phyloP scores from a whole-genome alignment of 2,888 invertebrate genomes.

The Cephus pygmeus region DNA sequence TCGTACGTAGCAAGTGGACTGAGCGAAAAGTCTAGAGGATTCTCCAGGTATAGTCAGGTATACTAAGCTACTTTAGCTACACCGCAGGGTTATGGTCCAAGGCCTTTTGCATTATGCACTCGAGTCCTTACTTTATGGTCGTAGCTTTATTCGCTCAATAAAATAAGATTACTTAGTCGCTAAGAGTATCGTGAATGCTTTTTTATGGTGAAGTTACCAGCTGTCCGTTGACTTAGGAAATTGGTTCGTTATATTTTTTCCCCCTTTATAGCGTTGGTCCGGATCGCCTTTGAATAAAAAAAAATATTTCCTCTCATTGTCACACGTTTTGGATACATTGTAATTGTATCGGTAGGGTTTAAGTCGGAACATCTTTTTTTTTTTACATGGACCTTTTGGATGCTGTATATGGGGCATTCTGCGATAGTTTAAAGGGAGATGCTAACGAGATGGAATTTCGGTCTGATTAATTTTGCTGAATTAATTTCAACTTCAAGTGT shows the following conservation, averaged over 20 bases:
- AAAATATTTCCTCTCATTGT: too few species aligned
- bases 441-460: neutral
- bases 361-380: too few species aligned
- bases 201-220: neutral
- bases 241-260: neutral
- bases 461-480: neutral
- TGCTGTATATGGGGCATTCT: neutral
- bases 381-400: neutral
- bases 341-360: neutral
- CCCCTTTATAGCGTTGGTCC: too few species aligned
- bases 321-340: neutral
- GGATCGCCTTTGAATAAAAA: too few species aligned
- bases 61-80: neutral
- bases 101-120: constrained; percentile 45
- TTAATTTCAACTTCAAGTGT: neutral
- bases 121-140: constrained; percentile 36
- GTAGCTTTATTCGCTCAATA: constrained; percentile 53
- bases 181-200: neutral
- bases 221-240: neutral
- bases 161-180: constrained; percentile 49
- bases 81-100: constrained; percentile 23
- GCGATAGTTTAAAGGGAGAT: neutral
- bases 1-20: neutral
- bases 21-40: neutral
- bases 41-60: neutral